Evolutionary conservation across 2,113 vertebrate species (phyloP), one percentile per base, ranked within the genome.

Genomic region (Dicentrarchus labrax): DNA sequence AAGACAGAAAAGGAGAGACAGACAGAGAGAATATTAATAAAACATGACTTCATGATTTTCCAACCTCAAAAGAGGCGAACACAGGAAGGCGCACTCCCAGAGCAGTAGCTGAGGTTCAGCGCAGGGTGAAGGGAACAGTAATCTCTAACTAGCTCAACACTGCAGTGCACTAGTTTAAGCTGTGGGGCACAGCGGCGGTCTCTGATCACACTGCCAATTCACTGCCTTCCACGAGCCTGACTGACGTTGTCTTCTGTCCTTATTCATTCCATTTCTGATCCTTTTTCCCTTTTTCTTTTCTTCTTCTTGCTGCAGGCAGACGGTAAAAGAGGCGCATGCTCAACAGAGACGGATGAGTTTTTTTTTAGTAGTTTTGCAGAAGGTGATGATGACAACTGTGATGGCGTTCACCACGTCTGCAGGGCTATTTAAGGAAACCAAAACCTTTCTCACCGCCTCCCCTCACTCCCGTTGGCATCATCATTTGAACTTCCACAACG

Each of bases 41-140:
- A 95, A 95, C 92, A 95, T 94, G 94, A 90, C 89, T 93, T 91
- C 91, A 91, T 92, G 92, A 93, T 91, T 94, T 92, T 92, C 92
- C 90, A 93, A 91, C 92, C 92, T 95, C 93, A 94, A 94, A 30
- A 95, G 94, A 92, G 75, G 80, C 88, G 76, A 91, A 88, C 91
- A 88, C 92, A 93, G 92, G 93, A 94, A 95, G 87, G 80, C 82
- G 17, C 76, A 24, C 82, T 91, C 90, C 89, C 93, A 51, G 85
- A 80, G 84, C 92, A 74, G 86, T 15, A 92, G 89, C 90, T 84
- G 88, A 86, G 93, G 94, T 95, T 95, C 94, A 95, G 88, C 78
- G 62, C 88, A 70, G 91, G 94, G 94, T 95, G 94, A 95, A 87
- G 88, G 92, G 94, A 95, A 82, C 91, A 88, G 86, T 68, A 76